Evolutionary conservation across 2,888 invertebrate species (phyloP).

Genomic region (Exephanes ischioxanthus): DNA sequence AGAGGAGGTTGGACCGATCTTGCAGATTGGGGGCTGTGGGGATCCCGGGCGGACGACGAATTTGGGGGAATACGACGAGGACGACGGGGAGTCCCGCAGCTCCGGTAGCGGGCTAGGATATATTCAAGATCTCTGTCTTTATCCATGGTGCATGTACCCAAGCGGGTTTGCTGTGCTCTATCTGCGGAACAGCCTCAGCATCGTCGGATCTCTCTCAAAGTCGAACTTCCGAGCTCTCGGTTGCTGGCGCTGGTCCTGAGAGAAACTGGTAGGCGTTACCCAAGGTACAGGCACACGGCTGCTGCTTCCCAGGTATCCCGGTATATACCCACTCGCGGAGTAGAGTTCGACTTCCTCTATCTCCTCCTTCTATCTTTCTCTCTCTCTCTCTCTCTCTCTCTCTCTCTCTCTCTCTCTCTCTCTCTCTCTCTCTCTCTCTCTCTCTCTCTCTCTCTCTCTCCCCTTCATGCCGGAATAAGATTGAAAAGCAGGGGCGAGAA

Average conservation of each 20-base stretch:
- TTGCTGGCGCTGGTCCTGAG: conserved; percentile 40
- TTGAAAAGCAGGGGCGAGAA: conserved; percentile 62
- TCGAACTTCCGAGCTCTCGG: conserved; percentile 62
- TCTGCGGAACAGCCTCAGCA: conserved; percentile 51
- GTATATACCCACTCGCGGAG: conserved; percentile 54
- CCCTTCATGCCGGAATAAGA: conserved; percentile 57
- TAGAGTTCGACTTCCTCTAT: conserved; percentile 57
- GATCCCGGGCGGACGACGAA: conserved; percentile 9
- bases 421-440: too few relatives aligned
- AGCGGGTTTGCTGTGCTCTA: conserved; percentile 1
- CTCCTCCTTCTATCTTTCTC: not conserved
- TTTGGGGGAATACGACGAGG: conserved; percentile 24
- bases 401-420: not conserved
- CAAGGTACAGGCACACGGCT: conserved; percentile 56
- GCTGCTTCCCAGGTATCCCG: conserved; percentile 44
- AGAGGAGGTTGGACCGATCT: conserved; percentile 50
- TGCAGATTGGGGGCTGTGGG: conserved; percentile 42
- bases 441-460: not conserved
- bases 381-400: not conserved
- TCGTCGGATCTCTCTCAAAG: conserved; percentile 50
- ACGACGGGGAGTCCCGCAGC: conserved; percentile 17
- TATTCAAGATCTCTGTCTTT: conserved; percentile 55
- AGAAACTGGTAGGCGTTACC: conserved; percentile 66
- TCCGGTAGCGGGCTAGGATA: conserved; percentile 2
- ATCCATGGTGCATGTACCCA: conserved; percentile 41